Evolutionary conservation across 2,888 invertebrate species (phyloP).

Genomic region (Drosophila borealis): DNA sequence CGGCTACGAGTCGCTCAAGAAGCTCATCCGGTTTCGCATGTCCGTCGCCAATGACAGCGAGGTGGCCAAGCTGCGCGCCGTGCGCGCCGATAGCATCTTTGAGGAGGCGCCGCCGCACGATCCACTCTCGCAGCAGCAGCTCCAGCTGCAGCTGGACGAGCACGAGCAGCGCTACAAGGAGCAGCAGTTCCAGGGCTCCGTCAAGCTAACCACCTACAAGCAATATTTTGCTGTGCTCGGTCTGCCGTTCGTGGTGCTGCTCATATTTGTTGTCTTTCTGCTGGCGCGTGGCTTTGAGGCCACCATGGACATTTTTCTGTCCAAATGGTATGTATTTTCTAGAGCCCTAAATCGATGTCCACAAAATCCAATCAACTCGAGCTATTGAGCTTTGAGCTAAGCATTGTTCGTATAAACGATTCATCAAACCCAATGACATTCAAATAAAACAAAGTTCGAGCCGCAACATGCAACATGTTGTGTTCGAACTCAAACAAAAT

Average conservation of each 20-base stretch:
- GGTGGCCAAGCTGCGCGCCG: constrained; percentile 61
- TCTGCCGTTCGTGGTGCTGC: constrained; percentile 81
- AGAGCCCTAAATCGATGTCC: no score
- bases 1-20: constrained; percentile 84
- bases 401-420: no score
- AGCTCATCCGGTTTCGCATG: constrained; percentile 86
- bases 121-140: constrained; percentile 86
- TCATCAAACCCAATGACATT: no score
- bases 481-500: no score
- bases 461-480: no score
- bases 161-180: constrained; percentile 85
- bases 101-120: constrained; percentile 55
- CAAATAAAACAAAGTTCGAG: no score
- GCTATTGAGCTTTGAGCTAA: no score
- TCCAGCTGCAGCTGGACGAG: constrained; percentile 86
- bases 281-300: constrained; percentile 88
- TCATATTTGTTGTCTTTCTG: constrained; percentile 85
- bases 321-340: constrained; percentile 87
- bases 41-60: constrained; percentile 77
- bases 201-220: constrained; percentile 87
- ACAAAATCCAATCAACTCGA: no score
- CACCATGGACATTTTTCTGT: constrained; percentile 90
- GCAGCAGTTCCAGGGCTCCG: constrained; percentile 87
- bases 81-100: constrained; percentile 75
- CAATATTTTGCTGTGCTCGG: constrained; percentile 86